A percentile compares a stretch with the other conserved stretches of the same genome.
These are phyloP conservation scores for Pristionchus maxplancki DNA, from an alignment of 2,888 invertebrate genomes.

Conservation along the genomic window DNA sequence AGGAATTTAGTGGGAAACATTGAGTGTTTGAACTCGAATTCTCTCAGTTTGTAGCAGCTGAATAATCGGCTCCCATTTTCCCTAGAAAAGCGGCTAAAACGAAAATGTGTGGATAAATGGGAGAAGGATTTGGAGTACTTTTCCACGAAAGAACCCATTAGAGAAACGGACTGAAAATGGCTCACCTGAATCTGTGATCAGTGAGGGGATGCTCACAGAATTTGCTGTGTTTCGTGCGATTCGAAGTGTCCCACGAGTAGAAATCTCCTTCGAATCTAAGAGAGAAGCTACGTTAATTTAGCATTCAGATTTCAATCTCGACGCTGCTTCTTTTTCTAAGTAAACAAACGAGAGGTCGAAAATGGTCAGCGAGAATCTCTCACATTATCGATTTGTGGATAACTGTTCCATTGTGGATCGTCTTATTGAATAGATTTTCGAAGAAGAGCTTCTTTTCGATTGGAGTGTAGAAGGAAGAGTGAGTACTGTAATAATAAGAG, in stretches of 20 bases:
- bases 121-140: not conserved
- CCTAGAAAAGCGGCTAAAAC: not conserved
- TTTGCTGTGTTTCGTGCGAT: not conserved
- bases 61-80: not conserved
- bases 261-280: slow-evolving; percentile 5
- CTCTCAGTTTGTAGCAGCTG: not conserved
- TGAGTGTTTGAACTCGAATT: not conserved
- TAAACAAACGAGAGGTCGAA: not conserved
- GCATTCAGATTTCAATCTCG: slow-evolving; percentile 40
- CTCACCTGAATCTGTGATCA: slow-evolving; percentile 1
- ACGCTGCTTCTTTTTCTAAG: not conserved
- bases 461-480: slow-evolving; percentile 13
- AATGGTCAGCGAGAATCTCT: not conserved
- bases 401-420: not conserved
- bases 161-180: not conserved
- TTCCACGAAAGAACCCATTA: not conserved
- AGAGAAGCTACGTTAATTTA: not conserved
- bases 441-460: not conserved
- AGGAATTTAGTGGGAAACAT: not conserved
- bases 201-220: not conserved
- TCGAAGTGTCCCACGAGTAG: slow-evolving; percentile 30
- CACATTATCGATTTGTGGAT: not conserved
- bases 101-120: not conserved
- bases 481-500: too few relatives aligned
- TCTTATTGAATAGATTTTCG: not conserved